phyloP scores from a whole-genome alignment of 2,797 vertebrate species.

The Sphenopsis melanotis region DNA sequence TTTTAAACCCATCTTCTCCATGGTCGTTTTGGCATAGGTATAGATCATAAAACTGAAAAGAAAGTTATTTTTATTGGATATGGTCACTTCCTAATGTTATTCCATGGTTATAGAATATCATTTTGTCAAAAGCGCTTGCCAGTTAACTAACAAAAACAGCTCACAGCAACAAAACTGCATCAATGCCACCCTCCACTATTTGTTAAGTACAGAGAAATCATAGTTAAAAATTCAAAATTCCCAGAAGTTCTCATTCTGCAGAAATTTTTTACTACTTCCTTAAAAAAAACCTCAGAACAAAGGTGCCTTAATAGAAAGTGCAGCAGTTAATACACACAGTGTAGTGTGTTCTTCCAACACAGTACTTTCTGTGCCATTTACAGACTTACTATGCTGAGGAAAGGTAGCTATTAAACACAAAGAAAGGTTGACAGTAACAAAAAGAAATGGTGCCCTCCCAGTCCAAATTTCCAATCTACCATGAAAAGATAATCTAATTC shows the following conservation, averaged over 20 bases:
- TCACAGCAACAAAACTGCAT: not conserved
- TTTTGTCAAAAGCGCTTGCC: conserved; percentile 37
- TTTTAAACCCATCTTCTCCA: conserved; percentile 30
- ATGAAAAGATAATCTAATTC: conserved; percentile 36
- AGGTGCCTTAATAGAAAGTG: not conserved
- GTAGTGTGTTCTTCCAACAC: conserved; percentile 8
- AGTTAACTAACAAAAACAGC: conserved; percentile 46
- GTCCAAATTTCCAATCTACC: conserved; percentile 3
- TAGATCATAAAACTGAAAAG: conserved; percentile 38
- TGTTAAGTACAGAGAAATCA: not conserved
- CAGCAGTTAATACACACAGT: conserved; percentile 10
- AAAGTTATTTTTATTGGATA: conserved; percentile 42
- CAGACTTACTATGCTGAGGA: conserved; percentile 45
- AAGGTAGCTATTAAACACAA: conserved; percentile 64
- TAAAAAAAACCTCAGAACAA: conserved; percentile 26
- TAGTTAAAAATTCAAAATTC: not conserved
- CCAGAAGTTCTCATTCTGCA: not conserved
- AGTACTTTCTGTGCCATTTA: conserved; percentile 38
- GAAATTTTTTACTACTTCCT: conserved; percentile 5
- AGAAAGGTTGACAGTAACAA: conserved; percentile 55
- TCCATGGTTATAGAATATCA: conserved; percentile 22
- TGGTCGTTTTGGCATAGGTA: not conserved
- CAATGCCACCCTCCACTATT: not conserved
- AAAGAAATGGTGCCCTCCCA: conserved; percentile 41
- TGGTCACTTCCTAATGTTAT: conserved; percentile 32